A percentile compares a stretch with the other conserved stretches of the same genome.
These are phyloP conservation scores for Porites cylindrica DNA, from an alignment of 92 coral and sea anemone species.

Conservation along the genomic window DNA sequence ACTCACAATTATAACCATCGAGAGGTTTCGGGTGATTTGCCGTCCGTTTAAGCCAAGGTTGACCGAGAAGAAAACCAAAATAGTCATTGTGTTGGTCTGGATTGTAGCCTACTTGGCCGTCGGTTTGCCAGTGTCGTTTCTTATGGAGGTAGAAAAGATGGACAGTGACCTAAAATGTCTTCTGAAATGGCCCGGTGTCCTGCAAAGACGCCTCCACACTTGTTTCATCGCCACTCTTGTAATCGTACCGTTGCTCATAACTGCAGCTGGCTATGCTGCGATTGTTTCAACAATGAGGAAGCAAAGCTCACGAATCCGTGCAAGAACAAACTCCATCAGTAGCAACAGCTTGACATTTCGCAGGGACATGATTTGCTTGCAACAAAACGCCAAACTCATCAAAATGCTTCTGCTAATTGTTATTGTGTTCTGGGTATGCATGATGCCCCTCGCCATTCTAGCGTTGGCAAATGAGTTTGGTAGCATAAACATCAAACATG, in stretches of 20 bases:
- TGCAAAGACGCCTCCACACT: constrained; percentile 76
- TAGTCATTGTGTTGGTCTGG: constrained; percentile 75
- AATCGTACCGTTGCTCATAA: constrained; percentile 75
- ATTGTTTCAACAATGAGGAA: constrained; percentile 67
- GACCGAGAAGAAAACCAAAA: constrained; percentile 65
- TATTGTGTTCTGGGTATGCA: constrained; percentile 89
- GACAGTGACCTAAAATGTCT: constrained; percentile 59
- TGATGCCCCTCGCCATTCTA: constrained; percentile 85
- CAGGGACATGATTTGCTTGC: constrained; percentile 71
- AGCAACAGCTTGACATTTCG: constrained; percentile 35
- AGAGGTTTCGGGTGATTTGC: constrained; percentile 83
- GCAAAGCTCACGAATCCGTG: constrained; percentile 71
- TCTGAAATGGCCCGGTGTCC: constrained; percentile 68
- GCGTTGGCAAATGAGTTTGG: constrained; percentile 86
- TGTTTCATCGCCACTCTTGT: constrained; percentile 76
- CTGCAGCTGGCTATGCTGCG: constrained; percentile 72
- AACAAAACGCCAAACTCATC: constrained; percentile 78
- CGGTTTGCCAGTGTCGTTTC: constrained; percentile 84
- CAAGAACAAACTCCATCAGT: constrained; percentile 57
- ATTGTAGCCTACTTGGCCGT: constrained; percentile 75
- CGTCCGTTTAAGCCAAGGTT: constrained; percentile 77
- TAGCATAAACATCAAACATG: constrained; percentile 45
- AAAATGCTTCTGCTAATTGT: constrained; percentile 93
- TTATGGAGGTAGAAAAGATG: constrained; percentile 70
- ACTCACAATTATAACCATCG: constrained; percentile 81